Evolutionary conservation across 1,140 invertebrate genomes (phyloP).

Genomic region (Argopecten irradians): DNA sequence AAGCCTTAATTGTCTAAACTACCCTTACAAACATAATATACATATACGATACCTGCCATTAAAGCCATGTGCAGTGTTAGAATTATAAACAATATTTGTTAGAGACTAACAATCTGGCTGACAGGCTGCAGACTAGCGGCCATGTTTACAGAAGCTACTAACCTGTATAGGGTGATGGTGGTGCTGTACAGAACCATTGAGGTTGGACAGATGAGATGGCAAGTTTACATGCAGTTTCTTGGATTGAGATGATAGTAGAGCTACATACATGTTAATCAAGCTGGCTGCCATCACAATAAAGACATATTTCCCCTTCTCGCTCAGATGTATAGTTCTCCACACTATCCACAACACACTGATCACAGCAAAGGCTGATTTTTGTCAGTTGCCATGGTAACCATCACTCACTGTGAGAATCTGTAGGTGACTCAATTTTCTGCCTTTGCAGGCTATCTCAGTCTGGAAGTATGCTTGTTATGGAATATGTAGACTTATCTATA

Average conservation of each 20-base stretch:
- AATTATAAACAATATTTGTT: conserved; percentile 19
- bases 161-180: conserved; percentile 6
- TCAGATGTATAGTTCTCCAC: conserved; percentile 15
- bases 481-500: conserved; percentile 10
- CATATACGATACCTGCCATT: background rate
- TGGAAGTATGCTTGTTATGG: background rate
- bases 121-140: conserved; percentile 13
- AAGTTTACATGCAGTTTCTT: conserved; percentile 22
- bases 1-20: background rate
- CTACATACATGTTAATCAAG: conserved; percentile 22
- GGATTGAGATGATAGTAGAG: conserved; percentile 16
- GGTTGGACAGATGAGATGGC: conserved; percentile 20
- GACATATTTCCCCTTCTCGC: conserved; percentile 1
- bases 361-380: conserved; percentile 21
- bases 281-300: conserved; percentile 20
- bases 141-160: conserved; percentile 15
- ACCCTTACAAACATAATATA: background rate
- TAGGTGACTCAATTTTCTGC: conserved; percentile 16
- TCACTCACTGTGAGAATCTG: conserved; percentile 20
- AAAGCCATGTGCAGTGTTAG: background rate
- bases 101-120: conserved; percentile 20
- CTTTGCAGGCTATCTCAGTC: background rate
- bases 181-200: conserved; percentile 20
- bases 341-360: conserved; percentile 19
- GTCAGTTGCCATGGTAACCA: conserved; percentile 7